Conservation (phyloP, 1,140 invertebrate genomes). For the Coenobita brevimanus region DNA sequence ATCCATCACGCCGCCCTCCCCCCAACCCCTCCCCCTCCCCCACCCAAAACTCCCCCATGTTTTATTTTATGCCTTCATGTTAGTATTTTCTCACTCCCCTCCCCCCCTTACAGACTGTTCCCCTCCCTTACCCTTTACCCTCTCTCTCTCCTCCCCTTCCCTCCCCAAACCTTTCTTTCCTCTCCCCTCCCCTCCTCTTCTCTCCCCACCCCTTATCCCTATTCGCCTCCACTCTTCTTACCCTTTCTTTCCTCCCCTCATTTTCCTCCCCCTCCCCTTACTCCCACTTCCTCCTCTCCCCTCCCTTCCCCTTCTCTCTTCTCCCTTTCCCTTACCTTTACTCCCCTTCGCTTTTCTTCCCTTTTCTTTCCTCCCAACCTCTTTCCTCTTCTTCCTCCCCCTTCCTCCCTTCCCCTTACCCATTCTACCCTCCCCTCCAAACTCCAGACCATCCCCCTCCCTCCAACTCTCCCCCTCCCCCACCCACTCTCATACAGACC, state of each 20-base stretch:
- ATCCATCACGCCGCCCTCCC: not conserved
- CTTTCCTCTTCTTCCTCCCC: not conserved
- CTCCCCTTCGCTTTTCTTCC: not conserved
- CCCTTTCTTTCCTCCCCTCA: not conserved
- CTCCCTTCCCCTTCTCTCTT: not conserved
- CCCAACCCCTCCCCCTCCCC: not conserved
- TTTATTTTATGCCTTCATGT: not conserved
- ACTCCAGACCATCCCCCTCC: not conserved
- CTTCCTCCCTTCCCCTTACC: not conserved
- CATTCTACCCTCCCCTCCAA: not conserved
- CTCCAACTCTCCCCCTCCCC: not conserved
- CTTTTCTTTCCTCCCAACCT: not conserved
- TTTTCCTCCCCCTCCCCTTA: too few species aligned
- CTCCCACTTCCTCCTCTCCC: not conserved
- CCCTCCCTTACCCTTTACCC: not conserved
- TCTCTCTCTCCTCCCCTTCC: too few species aligned
- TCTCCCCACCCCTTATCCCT: not conserved
- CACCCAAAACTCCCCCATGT: not conserved
- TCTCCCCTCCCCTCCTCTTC: not conserved
- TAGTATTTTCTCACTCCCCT: not conserved
- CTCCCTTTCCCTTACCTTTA: not conserved
- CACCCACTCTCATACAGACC: not conserved
- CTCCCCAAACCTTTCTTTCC: not conserved
- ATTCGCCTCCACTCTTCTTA: not conserved
- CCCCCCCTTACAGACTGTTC: not conserved